phyloP scores from a whole-genome alignment of 2,113 vertebrate genomes.

The Actinemys pallida region DNA sequence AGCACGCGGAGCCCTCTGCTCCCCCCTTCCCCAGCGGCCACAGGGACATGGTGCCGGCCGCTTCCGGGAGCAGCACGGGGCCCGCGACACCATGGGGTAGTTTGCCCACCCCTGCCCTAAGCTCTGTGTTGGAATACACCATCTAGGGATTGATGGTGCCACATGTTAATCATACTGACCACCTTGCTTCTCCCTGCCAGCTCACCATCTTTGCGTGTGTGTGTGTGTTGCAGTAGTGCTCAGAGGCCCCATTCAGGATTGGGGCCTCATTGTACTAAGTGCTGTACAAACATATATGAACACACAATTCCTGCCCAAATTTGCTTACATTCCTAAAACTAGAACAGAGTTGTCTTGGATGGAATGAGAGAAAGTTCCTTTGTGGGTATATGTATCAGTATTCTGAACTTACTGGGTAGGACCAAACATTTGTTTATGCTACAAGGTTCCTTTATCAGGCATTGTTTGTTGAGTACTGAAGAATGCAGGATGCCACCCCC shows the following conservation, averaged over 20 bases:
- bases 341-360: not conserved
- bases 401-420: not conserved
- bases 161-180: not conserved
- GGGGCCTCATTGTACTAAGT: accelerated
- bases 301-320: not conserved
- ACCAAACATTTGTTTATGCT: not conserved
- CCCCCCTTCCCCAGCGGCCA: too few relatives aligned
- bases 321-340: accelerated
- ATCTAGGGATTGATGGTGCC: not conserved
- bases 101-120: not conserved
- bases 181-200: not conserved
- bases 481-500: not conserved
- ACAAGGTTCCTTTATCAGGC: not conserved
- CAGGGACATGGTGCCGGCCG: too few relatives aligned
- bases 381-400: accelerated
- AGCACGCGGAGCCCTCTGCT: too few relatives aligned
- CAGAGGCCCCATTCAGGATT: not conserved
- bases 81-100: too few relatives aligned
- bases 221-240: not conserved
- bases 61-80: too few relatives aligned
- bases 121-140: not conserved
- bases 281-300: not conserved
- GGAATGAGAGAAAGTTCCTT: not conserved
- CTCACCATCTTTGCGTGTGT: not conserved
- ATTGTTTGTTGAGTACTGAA: not conserved